phyloP scores from a whole-genome alignment of 2,113 vertebrate genomes.

The Damaliscus lunatus region DNA sequence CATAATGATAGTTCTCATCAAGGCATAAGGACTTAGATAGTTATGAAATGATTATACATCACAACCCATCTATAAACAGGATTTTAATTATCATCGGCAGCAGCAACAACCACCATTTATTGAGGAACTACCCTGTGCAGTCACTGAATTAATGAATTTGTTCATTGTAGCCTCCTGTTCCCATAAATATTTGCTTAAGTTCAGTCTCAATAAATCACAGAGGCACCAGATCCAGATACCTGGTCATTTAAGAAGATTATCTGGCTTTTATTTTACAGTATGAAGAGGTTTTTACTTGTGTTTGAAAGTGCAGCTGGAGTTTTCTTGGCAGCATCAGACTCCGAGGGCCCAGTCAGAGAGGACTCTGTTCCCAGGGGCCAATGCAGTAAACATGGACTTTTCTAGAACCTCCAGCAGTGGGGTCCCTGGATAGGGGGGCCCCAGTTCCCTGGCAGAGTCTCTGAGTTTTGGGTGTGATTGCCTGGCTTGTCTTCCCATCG shows the following conservation, averaged over 20 bases:
- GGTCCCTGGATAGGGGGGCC: too few relatives aligned
- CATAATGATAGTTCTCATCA: constrained; percentile 47
- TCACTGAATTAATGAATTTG: constrained; percentile 61
- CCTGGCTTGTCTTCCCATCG: background rate
- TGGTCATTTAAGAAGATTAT: background rate
- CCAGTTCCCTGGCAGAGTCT: background rate
- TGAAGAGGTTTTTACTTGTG: constrained; percentile 6
- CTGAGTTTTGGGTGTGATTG: accelerated
- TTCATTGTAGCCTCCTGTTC: constrained; percentile 29
- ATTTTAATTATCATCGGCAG: constrained; percentile 30
- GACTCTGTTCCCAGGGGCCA: background rate
- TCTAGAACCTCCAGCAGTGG: background rate
- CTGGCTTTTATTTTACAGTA: background rate
- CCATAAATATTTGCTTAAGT: constrained; percentile 31
- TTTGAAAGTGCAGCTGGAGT: background rate
- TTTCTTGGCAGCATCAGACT: background rate
- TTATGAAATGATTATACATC: constrained; percentile 62
- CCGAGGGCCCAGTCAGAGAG: background rate
- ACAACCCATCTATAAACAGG: constrained; percentile 50
- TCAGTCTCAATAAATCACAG: background rate
- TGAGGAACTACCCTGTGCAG: constrained; percentile 25
- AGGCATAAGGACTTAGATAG: constrained; percentile 44
- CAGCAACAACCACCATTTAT: constrained; percentile 43
- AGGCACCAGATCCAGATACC: background rate
- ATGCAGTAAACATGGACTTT: background rate